phyloP scores from a whole-genome alignment of 2,888 invertebrate species.

The Pseudococcus longispinus region DNA sequence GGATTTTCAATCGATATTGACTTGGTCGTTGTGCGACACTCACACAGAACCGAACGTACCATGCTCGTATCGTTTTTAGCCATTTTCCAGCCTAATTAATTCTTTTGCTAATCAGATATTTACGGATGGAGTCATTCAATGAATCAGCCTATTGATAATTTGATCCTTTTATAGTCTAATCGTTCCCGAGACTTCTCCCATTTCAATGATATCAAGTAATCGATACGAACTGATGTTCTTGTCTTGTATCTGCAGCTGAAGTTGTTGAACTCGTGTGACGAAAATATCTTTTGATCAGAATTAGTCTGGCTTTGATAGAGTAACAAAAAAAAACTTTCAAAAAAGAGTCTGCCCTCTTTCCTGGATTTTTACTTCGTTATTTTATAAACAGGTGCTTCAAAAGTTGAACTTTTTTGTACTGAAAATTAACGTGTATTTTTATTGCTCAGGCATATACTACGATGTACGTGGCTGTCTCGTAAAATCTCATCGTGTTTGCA shows the following conservation, averaged over 20 bases:
- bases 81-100: neutral
- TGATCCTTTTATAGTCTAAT: neutral
- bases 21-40: slow-evolving; percentile 21
- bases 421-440: neutral
- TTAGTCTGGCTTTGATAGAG: neutral
- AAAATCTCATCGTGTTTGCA: neutral
- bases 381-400: too few relatives aligned
- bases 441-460: neutral
- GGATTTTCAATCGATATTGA: slow-evolving; percentile 48
- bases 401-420: too few relatives aligned
- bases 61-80: neutral
- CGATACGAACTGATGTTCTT: neutral
- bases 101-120: neutral
- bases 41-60: neutral
- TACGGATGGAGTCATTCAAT: neutral
- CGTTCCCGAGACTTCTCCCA: neutral
- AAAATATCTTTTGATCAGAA: neutral
- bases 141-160: neutral
- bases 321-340: too few relatives aligned
- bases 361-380: too few relatives aligned
- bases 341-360: too few relatives aligned
- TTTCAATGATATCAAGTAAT: neutral
- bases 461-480: neutral
- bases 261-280: neutral
- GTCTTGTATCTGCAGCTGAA: neutral